Base-by-base conservation (phyloP, 2,888 invertebrate species). In the Drosophila macrospina region DNA sequence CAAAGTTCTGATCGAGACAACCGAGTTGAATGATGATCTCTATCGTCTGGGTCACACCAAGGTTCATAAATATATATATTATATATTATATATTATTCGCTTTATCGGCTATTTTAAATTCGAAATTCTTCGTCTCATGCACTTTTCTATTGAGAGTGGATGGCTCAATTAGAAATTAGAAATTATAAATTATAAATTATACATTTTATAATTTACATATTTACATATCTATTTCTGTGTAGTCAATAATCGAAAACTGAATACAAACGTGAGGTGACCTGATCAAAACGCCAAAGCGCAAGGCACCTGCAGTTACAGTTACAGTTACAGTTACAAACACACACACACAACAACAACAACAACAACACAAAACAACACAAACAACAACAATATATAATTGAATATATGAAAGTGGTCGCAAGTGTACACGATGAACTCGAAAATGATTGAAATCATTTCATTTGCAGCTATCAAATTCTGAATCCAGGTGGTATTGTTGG, bases 41-140 rank as follows among this genome's bases (percentile, higher is more conserved):
- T 99, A 96, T 94, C 97, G 98, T 95, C 95, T 98, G 93, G 99
- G 99, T 94, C 97, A 97, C 94, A 99, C 98, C 93, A 99, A 99
- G 97, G 98, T 20, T 20, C 98, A 96, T 95, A 97, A 95, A 96
- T 95, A 97, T 95, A 65, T 69, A 61, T 62, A 48, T 60, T 64
- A 36, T 50, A 78, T 44, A 41, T 44, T 20, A 36, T 39, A 24
- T 44, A 20, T 24, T 30, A 50, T 34, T 36, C 39, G 78, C 74
- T 64, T 74, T 72, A 56, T 73, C 39, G 78, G 74, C 72, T 57
- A 51, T 70, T 67, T 71, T 42, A 42, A 71, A 28, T 80, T 78
- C 71, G 73, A 84, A 86, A 78, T 82, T 88, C 41, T 73, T 59
- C 39, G 30, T 16, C 34, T 36, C 20, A 32, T 26, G 64, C 71